A percentile compares a stretch with the other conserved stretches of the same genome.
Conservation (phyloP, 1,140 invertebrate species). For the Bombus ignitus region DNA sequence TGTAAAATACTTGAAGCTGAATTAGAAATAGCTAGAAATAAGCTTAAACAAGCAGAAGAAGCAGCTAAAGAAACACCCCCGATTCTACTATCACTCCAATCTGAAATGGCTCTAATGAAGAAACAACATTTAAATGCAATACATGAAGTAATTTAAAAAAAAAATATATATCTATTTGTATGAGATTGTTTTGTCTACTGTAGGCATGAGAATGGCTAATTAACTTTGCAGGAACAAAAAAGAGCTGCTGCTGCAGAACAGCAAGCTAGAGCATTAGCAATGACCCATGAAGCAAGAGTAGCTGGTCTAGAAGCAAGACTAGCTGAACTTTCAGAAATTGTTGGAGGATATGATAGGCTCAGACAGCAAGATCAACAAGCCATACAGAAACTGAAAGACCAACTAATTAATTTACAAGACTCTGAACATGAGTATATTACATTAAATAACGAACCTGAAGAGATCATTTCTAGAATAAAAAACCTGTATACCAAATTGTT, state of each 20-base stretch:
- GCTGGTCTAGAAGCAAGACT: conserved; percentile 89
- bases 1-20: conserved; percentile 85
- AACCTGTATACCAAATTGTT: conserved; percentile 71
- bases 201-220: conserved; percentile 39
- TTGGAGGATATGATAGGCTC: conserved; percentile 90
- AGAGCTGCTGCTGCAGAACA: conserved; percentile 87
- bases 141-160: conserved; percentile 81
- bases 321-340: conserved; percentile 90
- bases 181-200: neutral
- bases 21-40: conserved; percentile 86
- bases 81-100: conserved; percentile 86
- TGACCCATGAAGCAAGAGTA: conserved; percentile 89
- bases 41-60: conserved; percentile 85
- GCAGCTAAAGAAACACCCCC: conserved; percentile 85
- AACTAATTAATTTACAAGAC: conserved; percentile 75
- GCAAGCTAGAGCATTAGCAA: conserved; percentile 86
- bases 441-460: conserved; percentile 68
- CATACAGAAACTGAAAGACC: conserved; percentile 89
- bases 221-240: conserved; percentile 84
- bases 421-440: conserved; percentile 75
- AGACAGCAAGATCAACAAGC: conserved; percentile 89
- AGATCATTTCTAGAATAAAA: conserved; percentile 75
- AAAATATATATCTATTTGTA: neutral
- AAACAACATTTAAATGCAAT: conserved; percentile 87
- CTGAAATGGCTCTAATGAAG: conserved; percentile 88